Percentiles rank a stretch among this genome's conserved stretches.
These are phyloP conservation scores for Argopecten irradians DNA, from an alignment of 1,140 invertebrate species.

Conservation along the genomic window DNA sequence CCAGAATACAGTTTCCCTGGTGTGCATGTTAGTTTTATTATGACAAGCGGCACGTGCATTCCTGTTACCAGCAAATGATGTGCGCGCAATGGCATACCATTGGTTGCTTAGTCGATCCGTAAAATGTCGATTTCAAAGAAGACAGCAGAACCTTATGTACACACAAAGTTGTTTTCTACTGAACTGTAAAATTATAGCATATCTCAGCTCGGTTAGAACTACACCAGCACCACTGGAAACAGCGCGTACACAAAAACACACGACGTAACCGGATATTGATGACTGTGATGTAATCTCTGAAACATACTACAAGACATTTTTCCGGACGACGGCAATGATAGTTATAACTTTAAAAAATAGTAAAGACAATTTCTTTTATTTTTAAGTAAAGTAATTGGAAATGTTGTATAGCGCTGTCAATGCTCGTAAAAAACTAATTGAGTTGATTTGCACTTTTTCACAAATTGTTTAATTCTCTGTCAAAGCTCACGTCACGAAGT, in stretches of 20 bases:
- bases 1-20: background rate
- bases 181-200: background rate
- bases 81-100: background rate
- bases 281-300: background rate
- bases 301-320: background rate
- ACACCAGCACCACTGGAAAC: background rate
- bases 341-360: background rate
- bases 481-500: background rate
- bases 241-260: background rate
- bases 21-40: background rate
- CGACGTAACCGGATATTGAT: conserved; percentile 19
- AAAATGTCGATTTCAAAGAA: conserved; percentile 6
- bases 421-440: conserved; percentile 1
- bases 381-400: conserved; percentile 1
- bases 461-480: conserved; percentile 18
- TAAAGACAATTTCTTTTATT: conserved; percentile 13
- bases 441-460: conserved; percentile 22
- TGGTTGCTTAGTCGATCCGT: background rate
- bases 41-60: conserved; percentile 14
- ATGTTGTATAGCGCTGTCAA: background rate
- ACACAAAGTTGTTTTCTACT: background rate
- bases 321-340: background rate
- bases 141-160: background rate
- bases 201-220: background rate
- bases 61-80: background rate